phyloP scores from a whole-genome alignment of 2,888 invertebrate genomes.

The Synergus laeviventris region DNA sequence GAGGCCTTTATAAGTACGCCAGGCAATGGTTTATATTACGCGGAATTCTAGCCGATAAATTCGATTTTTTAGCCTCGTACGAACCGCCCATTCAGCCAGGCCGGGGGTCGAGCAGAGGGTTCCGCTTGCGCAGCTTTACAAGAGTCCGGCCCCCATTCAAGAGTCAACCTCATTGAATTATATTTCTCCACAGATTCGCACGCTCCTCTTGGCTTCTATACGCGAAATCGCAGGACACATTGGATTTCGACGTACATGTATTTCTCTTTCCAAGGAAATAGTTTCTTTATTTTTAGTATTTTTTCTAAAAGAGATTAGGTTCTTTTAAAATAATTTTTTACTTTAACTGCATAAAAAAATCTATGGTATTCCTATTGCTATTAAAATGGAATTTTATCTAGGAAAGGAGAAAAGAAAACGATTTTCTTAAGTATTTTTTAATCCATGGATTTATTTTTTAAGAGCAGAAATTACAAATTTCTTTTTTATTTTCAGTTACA shows the following conservation, averaged over 20 bases:
- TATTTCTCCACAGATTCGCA: constrained; percentile 59
- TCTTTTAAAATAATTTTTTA: too few species aligned
- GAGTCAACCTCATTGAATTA: constrained; percentile 65
- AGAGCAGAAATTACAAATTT: too few species aligned
- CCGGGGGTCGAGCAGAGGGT: constrained; percentile 54
- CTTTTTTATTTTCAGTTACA: too few species aligned
- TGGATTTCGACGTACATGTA: constrained; percentile 15
- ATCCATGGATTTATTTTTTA: too few species aligned
- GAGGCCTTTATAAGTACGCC: constrained; percentile 42
- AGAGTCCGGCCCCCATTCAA: constrained; percentile 62
- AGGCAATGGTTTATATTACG: constrained; percentile 61
- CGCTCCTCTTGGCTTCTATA: constrained; percentile 40
- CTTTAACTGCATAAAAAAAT: too few species aligned
- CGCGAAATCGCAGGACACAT: constrained; percentile 29
- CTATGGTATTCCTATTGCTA: too few species aligned
- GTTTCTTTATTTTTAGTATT: background rate
- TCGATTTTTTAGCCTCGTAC: constrained; percentile 60
- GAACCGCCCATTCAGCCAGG: constrained; percentile 64
- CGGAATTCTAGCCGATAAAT: constrained; percentile 64
- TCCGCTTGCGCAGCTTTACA: constrained; percentile 48
- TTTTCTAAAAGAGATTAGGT: background rate
- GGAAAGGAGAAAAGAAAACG: too few species aligned
- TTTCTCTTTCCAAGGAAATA: background rate
- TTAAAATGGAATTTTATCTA: too few species aligned
- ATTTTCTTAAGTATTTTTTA: too few species aligned